phyloP scores from a whole-genome alignment of 2,888 invertebrate genomes.

The Automeris io region DNA sequence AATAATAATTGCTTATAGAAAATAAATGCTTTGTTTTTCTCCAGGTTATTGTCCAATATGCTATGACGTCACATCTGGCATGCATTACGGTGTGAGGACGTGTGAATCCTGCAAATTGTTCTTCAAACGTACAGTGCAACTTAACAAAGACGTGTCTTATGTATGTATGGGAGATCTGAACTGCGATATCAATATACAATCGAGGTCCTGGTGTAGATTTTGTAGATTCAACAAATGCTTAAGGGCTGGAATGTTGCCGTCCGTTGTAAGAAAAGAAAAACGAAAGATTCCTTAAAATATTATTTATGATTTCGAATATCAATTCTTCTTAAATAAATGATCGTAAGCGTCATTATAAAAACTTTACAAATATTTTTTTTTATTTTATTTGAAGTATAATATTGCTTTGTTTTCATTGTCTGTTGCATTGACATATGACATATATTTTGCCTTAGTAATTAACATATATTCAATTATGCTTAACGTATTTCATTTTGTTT shows the following conservation, averaged over 20 bases:
- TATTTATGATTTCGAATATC: not conserved
- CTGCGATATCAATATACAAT: constrained; percentile 29
- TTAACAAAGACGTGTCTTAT: constrained; percentile 29
- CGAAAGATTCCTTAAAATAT: not conserved
- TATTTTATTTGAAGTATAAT: too few relatives aligned
- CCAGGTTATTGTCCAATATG: constrained; percentile 34
- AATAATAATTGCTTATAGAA: too few relatives aligned
- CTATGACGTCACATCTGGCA: constrained; percentile 32
- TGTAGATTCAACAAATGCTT: constrained; percentile 39
- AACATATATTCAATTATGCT: too few relatives aligned
- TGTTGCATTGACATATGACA: too few relatives aligned
- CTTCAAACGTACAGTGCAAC: constrained; percentile 42
- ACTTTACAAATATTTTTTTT: too few relatives aligned
- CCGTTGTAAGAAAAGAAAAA: constrained; percentile 14
- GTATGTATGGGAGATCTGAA: constrained; percentile 18
- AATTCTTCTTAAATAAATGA: not conserved
- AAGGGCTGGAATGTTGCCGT: constrained; percentile 31
- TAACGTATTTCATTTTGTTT: too few relatives aligned
- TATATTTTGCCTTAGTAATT: too few relatives aligned
- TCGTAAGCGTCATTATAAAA: not conserved
- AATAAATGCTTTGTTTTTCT: too few relatives aligned
- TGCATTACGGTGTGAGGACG: constrained; percentile 40
- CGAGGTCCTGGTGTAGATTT: constrained; percentile 37
- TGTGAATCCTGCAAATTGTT: constrained; percentile 52
- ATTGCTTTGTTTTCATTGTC: too few relatives aligned